A percentile compares a stretch with the other conserved stretches of the same genome.
Evolutionary conservation across 2,888 invertebrate genomes (phyloP).

Genomic region (Malthinus seriepunctatus): DNA sequence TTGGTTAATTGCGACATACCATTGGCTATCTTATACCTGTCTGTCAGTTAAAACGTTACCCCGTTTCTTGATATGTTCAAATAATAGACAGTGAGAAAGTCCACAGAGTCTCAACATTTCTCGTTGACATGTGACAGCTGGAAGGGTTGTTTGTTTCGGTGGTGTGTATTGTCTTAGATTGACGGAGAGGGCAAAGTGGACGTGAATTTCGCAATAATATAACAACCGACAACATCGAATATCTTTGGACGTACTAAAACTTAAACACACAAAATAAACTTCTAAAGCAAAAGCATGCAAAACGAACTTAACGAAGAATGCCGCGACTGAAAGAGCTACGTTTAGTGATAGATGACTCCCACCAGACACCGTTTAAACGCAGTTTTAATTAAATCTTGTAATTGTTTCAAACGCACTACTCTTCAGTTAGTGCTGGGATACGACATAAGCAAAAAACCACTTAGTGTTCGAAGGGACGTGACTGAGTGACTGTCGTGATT

Average conservation of each 20-base stretch:
- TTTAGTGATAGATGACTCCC: constrained; percentile 56
- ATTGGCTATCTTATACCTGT: constrained; percentile 26
- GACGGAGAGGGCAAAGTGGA: constrained; percentile 28
- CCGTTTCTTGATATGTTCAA: constrained; percentile 27
- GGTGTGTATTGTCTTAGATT: constrained; percentile 30
- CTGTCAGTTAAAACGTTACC: constrained; percentile 25
- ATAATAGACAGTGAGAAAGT: constrained; percentile 27
- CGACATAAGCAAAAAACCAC: constrained; percentile 52
- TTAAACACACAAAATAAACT: constrained; percentile 35
- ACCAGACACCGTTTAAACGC: constrained; percentile 53
- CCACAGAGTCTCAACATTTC: constrained; percentile 29
- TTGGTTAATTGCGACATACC: constrained; percentile 1
- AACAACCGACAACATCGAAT: constrained; percentile 16
- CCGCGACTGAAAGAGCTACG: constrained; percentile 47
- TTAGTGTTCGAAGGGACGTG: constrained; percentile 53
- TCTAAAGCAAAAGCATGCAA: constrained; percentile 44
- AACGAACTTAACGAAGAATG: constrained; percentile 51
- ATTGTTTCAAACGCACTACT: constrained; percentile 53
- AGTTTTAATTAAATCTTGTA: constrained; percentile 59
- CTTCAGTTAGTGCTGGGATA: constrained; percentile 45
- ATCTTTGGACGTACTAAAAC: constrained; percentile 21
- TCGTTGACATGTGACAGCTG: constrained; percentile 31
- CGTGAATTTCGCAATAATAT: constrained; percentile 25
- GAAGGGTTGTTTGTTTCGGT: constrained; percentile 28
- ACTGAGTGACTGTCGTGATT: constrained; percentile 55